phyloP scores from a whole-genome alignment of 2,888 invertebrate species.

The Amblyjoppa proteus region DNA sequence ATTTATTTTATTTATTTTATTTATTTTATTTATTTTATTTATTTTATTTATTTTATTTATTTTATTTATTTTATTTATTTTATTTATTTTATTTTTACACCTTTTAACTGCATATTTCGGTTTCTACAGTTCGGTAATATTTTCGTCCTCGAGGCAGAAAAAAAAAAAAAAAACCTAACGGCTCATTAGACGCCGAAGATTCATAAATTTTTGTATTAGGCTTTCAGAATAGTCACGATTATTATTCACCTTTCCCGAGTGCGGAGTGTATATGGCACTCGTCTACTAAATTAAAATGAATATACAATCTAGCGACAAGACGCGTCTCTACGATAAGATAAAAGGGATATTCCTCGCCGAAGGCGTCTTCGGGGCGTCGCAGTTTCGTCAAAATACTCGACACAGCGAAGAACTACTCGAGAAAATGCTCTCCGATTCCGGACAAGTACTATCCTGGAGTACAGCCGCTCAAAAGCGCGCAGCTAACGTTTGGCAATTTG shows the following conservation, averaged over 20 bases:
- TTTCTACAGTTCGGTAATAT: background rate
- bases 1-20: too few relatives aligned
- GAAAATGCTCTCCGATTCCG: background rate
- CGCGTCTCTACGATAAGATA: constrained; percentile 75
- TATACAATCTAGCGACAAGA: constrained; percentile 72
- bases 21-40: too few relatives aligned
- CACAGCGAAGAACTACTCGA: background rate
- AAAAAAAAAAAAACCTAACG: constrained; percentile 3
- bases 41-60: too few relatives aligned
- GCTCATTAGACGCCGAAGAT: background rate
- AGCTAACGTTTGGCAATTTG: too few relatives aligned
- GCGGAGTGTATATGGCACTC: constrained; percentile 16
- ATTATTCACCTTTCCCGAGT: constrained; percentile 20
- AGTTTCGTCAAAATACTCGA: constrained; percentile 7
- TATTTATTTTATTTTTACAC: too few relatives aligned
- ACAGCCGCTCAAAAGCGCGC: too few relatives aligned
- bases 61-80: too few relatives aligned
- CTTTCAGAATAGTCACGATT: background rate
- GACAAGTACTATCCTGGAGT: background rate
- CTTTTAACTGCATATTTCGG: background rate
- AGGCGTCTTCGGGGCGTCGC: constrained; percentile 42
- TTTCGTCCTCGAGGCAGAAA: background rate
- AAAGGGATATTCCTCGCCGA: constrained; percentile 59
- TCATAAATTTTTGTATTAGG: background rate
- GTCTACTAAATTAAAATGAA: constrained; percentile 75